These are phyloP conservation scores for Halcyon leucocephala DNA, from an alignment of 2,797 vertebrate genomes.

Conservation along the genomic window DNA sequence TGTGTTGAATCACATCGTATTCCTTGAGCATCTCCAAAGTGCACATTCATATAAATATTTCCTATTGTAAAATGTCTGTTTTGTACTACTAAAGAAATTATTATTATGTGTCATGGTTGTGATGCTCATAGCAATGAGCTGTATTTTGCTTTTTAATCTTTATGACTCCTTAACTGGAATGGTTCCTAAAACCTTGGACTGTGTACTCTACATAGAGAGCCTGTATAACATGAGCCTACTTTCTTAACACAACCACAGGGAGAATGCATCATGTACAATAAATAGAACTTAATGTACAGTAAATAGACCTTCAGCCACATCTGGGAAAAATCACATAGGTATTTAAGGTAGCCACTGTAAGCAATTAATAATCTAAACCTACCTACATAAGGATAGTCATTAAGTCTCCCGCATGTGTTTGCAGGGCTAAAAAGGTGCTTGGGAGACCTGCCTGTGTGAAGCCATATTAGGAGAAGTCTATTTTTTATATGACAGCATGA, in stretches of 20 bases:
- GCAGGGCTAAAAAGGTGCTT: neutral
- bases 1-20: neutral
- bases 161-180: constrained; percentile 31
- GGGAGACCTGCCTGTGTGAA: neutral
- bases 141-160: constrained; percentile 47
- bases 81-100: neutral
- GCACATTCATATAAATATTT: constrained; percentile 28
- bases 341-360: neutral
- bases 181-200: constrained; percentile 35
- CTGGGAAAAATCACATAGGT: neutral
- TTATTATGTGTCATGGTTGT: neutral
- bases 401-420: neutral
- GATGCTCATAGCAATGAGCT: neutral
- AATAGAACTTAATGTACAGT: neutral
- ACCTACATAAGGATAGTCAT: neutral
- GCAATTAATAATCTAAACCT: neutral
- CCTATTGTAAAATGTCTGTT: neutral
- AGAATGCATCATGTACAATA: neutral
- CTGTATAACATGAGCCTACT: neutral
- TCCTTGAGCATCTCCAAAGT: neutral
- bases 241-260: neutral
- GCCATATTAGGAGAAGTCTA: neutral
- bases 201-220: neutral
- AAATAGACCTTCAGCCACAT: constrained; percentile 33
- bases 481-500: neutral